These are phyloP conservation scores for Therioaphis trifolii DNA, from an alignment of 2,888 invertebrate species.

Conservation along the genomic window DNA sequence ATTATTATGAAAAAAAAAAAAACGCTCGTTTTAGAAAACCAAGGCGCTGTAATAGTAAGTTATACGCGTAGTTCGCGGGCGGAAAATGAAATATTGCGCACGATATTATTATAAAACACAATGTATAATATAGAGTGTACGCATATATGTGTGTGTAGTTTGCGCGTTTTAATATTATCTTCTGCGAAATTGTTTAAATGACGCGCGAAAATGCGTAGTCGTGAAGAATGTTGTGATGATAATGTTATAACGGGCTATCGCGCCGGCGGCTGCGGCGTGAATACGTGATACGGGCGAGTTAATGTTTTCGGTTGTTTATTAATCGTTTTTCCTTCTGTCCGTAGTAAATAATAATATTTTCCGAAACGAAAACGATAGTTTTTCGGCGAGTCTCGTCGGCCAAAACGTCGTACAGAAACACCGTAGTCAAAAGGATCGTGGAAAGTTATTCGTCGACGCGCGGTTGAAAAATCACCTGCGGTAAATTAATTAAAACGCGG, in stretches of 20 bases:
- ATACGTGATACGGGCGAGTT: too few relatives aligned
- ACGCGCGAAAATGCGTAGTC: not conserved
- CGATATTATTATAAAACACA: too few relatives aligned
- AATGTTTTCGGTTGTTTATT: too few relatives aligned
- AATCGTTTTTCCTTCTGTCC: not conserved
- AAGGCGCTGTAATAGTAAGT: not conserved
- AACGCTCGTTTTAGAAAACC: not conserved
- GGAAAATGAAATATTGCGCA: conserved; percentile 13
- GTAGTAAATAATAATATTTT: conserved; percentile 8
- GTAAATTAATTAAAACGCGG: conserved; percentile 61
- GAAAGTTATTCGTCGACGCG: not conserved
- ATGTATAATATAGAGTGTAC: too few relatives aligned
- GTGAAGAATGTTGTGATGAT: not conserved
- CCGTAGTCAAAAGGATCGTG: conserved; percentile 20
- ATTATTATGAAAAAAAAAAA: not conserved
- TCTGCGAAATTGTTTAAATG: conserved; percentile 20
- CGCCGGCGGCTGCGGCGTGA: too few relatives aligned
- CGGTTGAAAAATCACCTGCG: conserved; percentile 51
- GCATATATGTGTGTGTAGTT: not conserved
- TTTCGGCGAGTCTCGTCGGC: not conserved
- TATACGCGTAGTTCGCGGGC: not conserved
- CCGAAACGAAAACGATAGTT: conserved; percentile 36
- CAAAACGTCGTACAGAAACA: not conserved
- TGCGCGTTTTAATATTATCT: conserved; percentile 15
- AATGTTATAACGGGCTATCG: not conserved